Conservation (phyloP, 2,888 invertebrate species). For the Perithous albicinctus region DNA sequence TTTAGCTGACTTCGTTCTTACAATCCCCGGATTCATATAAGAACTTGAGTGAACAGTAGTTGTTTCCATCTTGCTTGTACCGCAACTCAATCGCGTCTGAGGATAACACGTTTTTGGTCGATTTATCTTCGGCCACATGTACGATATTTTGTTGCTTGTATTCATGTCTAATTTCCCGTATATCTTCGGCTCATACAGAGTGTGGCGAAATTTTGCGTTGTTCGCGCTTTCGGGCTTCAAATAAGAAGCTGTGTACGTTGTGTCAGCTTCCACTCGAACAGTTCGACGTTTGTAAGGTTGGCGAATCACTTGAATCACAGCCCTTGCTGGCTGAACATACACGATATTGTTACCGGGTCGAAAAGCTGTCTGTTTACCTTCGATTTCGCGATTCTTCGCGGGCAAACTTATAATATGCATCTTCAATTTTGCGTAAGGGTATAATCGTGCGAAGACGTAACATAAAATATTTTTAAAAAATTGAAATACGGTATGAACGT, state of each 20-base stretch:
- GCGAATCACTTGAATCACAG: constrained; percentile 16
- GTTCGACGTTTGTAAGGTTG: constrained; percentile 44
- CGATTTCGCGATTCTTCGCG: constrained; percentile 2
- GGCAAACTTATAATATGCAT: constrained; percentile 63
- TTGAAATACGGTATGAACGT: constrained; percentile 21
- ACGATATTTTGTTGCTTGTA: constrained; percentile 70
- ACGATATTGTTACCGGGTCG: constrained; percentile 28
- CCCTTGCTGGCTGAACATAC: constrained; percentile 61
- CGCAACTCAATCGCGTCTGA: constrained; percentile 64
- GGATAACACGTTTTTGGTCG: constrained; percentile 65
- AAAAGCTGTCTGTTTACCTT: constrained; percentile 9
- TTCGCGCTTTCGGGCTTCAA: constrained; percentile 23
- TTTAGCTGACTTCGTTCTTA: constrained; percentile 56
- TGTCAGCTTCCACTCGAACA: constrained; percentile 60
- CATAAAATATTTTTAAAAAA: constrained; percentile 29
- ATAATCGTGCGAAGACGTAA: constrained; percentile 17
- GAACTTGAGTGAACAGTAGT: constrained; percentile 68
- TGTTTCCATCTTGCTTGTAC: constrained; percentile 64
- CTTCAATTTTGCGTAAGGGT: constrained; percentile 36
- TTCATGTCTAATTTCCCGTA: constrained; percentile 66
- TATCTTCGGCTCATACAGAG: background rate
- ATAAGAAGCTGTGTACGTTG: constrained; percentile 69
- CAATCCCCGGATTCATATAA: constrained; percentile 68
- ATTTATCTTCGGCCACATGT: constrained; percentile 49
- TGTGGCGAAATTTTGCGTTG: constrained; percentile 4